phyloP scores from a whole-genome alignment of 2,888 invertebrate genomes.

The Gerosis bhagava region DNA sequence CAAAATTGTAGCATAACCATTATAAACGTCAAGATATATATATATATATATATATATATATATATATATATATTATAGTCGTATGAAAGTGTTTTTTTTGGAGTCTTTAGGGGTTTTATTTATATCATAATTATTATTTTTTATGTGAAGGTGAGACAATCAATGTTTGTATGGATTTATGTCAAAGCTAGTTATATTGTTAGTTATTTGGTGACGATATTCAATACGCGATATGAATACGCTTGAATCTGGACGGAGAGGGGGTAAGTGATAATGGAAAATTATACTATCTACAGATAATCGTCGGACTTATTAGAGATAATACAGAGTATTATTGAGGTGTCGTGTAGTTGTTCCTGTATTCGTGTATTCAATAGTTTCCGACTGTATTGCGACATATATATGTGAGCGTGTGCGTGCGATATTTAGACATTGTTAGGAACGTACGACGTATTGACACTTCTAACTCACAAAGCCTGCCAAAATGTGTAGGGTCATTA shows the following conservation, averaged over 20 bases:
- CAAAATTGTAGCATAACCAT: constrained; percentile 41
- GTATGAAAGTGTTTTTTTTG: constrained; percentile 19
- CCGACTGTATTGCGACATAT: constrained; percentile 3
- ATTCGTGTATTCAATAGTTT: background rate
- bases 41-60: no score
- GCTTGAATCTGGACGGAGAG: constrained; percentile 74
- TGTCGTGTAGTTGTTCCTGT: no score
- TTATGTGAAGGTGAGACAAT: no score
- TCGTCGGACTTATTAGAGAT: background rate
- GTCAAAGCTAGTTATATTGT: background rate
- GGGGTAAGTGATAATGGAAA: no score
- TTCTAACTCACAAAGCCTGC: no score
- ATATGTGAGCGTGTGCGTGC: no score
- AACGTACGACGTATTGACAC: no score
- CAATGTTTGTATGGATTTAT: no score
- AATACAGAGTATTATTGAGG: constrained; percentile 1
- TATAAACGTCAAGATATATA: constrained; percentile 4
- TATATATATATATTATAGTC: no score
- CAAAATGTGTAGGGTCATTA: constrained; percentile 46
- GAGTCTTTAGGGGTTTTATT: no score
- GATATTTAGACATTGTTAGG: no score
- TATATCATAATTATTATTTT: no score
- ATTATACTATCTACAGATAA: constrained; percentile 35
- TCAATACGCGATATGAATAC: constrained; percentile 63
- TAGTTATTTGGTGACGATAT: constrained; percentile 44